These are phyloP conservation scores for Xyrauchen texanus DNA, from an alignment of 2,113 vertebrate genomes.

Conservation along the genomic window DNA sequence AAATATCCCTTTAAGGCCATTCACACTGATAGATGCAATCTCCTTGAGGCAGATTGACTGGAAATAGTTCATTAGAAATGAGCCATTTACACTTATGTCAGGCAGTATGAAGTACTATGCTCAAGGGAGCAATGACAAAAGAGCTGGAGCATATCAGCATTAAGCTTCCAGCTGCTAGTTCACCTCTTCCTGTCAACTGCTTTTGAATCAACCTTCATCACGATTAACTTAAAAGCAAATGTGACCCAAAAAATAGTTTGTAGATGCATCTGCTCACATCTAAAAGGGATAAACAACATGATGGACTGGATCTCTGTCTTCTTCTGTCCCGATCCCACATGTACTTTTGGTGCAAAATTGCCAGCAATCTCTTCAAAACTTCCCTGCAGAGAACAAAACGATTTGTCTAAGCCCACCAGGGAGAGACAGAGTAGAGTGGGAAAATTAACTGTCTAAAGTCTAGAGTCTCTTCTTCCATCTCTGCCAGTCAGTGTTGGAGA, in stretches of 20 bases:
- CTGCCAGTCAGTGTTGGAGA: background rate
- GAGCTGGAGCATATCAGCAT: background rate
- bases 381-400: background rate
- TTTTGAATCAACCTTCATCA: no score
- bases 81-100: background rate
- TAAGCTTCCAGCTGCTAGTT: no score
- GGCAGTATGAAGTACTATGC: background rate
- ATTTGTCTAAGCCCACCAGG: constrained; percentile 10
- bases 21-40: background rate
- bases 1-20: background rate
- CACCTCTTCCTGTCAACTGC: no score
- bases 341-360: constrained; percentile 40
- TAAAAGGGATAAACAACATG: background rate
- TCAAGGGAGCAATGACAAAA: background rate
- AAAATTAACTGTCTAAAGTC: constrained; percentile 32
- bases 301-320: constrained; percentile 7
- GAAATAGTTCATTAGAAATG: background rate
- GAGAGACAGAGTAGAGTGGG: constrained; percentile 23
- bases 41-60: background rate
- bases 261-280: background rate
- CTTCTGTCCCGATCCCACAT: constrained; percentile 21
- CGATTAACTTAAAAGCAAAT: no score
- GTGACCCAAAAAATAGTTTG: no score
- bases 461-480: background rate
- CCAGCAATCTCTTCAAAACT: constrained; percentile 3